A percentile compares a stretch with the other conserved stretches of the same genome.
These are phyloP conservation scores for Sphecodes monilicornis DNA, from an alignment of 2,888 invertebrate species.

Conservation along the genomic window DNA sequence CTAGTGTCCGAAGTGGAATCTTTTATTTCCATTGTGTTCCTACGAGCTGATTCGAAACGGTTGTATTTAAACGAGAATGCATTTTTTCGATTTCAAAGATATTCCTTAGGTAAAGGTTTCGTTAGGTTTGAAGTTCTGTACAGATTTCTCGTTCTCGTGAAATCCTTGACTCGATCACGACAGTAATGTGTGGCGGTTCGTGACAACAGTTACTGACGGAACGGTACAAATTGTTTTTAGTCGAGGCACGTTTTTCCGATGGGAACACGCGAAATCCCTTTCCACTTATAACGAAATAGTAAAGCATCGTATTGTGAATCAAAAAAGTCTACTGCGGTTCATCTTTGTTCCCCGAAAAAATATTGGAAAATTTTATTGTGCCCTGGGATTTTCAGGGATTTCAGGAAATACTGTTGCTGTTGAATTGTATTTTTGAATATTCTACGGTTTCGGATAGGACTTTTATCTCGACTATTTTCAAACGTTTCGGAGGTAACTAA, in stretches of 20 bases:
- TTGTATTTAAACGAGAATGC: background rate
- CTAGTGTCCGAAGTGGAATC: background rate
- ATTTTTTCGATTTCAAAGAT: background rate
- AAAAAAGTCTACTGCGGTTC: background rate
- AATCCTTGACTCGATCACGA: background rate
- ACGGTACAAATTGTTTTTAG: conserved; percentile 19
- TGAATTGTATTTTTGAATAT: background rate
- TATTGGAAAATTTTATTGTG: background rate
- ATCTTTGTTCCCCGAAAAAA: background rate
- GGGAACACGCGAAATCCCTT: conserved; percentile 43
- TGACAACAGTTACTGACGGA: conserved; percentile 21
- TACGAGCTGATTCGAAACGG: background rate
- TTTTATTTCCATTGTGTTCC: background rate
- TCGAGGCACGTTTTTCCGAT: conserved; percentile 45
- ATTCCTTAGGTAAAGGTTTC: background rate
- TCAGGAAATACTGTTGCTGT: background rate
- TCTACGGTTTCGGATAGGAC: background rate
- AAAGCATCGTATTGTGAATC: conserved; percentile 19
- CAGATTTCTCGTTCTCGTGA: background rate
- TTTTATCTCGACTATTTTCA: background rate
- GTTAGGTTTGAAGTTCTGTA: background rate
- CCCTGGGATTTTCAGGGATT: background rate
- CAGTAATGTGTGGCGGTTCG: background rate
- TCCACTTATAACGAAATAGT: conserved; percentile 49
- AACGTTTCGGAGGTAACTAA: background rate